Evolutionary conservation across 2,113 vertebrate species (phyloP), one percentile per base, ranked within the genome.

Genomic region (Elaphurus davidianus): DNA sequence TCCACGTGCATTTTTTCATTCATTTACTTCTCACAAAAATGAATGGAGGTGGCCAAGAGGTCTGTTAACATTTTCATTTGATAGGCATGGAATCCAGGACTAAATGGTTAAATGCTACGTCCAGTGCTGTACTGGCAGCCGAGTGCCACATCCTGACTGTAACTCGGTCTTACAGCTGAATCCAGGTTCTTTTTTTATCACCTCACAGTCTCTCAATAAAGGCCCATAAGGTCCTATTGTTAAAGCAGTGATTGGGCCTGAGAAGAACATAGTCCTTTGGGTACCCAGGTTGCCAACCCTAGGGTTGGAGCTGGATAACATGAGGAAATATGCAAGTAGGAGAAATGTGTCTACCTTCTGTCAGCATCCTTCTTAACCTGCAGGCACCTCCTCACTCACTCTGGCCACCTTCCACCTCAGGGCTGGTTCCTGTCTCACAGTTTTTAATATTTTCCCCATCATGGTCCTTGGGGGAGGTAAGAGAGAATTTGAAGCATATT

Each of bases 1-100:
- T 87, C 74, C 27, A 50, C 15, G 0, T 54, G 45, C 12, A 43
- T 12, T 17, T 23, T 50, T 81, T 86, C 43, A 28, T 67, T 86
- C 55, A 45, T 87, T 84, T 84, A 47, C 12, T 83, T 83, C 86
- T 59, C 92, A 43, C 4, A 85, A 74, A 16, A 90, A 90, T 54
- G n/a, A 95, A 90, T 40, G 30, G 6, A 90, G 25, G 40, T 33
- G 43, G 43, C 40, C 43, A 40, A 47, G 12, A 57, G 21, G 19
- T 55, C 28, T 60, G 33, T 55, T 45, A 45, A 57, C 28, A 57
- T 83, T 85, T 40, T 36, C 23, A 71, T 10, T 43, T 47, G 36
- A 30, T 14, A 79, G 43, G 33, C 3, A 13, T n/a, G 30, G 36
- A 50, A 33, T 43, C 47, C 52, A 67, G 90, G 33, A 36, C 40